A percentile compares a stretch with the other conserved stretches of the same genome.
phyloP scores from a whole-genome alignment of 2,797 vertebrate species.

The Gallinago nigripennis region DNA sequence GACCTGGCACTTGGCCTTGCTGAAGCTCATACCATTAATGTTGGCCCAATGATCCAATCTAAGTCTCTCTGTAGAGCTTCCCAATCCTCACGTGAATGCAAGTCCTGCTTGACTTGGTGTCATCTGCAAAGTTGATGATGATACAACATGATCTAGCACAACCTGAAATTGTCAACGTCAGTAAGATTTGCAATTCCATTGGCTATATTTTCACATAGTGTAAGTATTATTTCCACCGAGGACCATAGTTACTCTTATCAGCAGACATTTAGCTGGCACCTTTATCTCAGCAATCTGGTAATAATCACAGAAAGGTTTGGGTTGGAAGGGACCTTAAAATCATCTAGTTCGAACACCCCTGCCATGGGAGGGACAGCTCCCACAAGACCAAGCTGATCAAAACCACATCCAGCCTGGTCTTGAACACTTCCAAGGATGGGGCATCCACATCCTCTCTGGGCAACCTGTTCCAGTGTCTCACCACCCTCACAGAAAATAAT shows the following conservation, averaged over 20 bases:
- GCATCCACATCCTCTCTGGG: background rate
- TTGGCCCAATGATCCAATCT: too few species aligned
- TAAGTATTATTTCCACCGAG: background rate
- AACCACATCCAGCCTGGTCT: background rate
- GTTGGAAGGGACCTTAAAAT: background rate
- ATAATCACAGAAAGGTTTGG: background rate
- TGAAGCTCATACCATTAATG: too few species aligned
- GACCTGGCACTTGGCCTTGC: too few species aligned
- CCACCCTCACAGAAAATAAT: background rate
- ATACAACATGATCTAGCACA: background rate
- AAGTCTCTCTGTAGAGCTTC: too few species aligned
- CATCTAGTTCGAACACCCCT: background rate
- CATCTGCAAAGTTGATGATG: too few species aligned
- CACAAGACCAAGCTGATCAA: background rate
- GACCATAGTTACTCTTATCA: background rate
- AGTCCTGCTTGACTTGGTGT: too few species aligned
- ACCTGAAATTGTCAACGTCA: background rate
- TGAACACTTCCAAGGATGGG: background rate
- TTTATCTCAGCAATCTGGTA: background rate
- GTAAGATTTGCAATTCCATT: background rate
- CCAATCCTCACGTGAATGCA: too few species aligned
- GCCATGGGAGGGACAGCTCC: background rate
- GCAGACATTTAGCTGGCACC: background rate
- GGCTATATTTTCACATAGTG: background rate
- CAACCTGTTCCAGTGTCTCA: background rate